Evolutionary conservation across 2,888 invertebrate genomes (phyloP).

Genomic region (Drosophila paramelanica): DNA sequence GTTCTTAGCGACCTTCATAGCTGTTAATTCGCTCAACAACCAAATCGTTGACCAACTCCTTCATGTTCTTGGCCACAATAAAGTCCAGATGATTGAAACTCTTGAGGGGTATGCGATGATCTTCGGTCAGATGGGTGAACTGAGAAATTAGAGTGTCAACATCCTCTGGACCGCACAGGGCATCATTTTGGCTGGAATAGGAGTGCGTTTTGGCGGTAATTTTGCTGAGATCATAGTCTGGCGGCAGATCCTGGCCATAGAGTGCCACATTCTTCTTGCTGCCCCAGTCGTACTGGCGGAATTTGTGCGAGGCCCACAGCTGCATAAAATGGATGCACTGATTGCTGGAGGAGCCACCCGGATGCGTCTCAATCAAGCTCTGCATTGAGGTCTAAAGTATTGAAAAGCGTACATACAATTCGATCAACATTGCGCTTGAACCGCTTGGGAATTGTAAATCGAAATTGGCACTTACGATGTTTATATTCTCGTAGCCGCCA

Average conservation of each 20-base stretch:
- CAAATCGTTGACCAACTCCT: conserved; percentile 72
- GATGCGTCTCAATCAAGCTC: conserved; percentile 77
- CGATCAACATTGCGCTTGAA: neutral
- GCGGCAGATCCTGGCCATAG: conserved; percentile 73
- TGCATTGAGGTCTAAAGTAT: conserved; percentile 64
- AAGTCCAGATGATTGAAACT: conserved; percentile 83
- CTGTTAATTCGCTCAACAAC: conserved; percentile 62
- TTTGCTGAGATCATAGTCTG: conserved; percentile 75
- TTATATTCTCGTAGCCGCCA: conserved; percentile 74
- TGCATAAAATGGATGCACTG: conserved; percentile 82
- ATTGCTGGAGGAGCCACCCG: conserved; percentile 79
- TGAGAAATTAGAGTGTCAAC: conserved; percentile 70
- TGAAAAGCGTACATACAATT: neutral
- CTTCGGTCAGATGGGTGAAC: conserved; percentile 60
- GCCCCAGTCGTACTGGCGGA: conserved; percentile 82
- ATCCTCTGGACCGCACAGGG: conserved; percentile 74
- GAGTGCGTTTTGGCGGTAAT: conserved; percentile 74
- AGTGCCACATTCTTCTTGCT: conserved; percentile 61
- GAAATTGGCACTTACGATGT: conserved; percentile 53
- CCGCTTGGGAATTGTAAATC: neutral
- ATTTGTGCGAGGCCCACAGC: conserved; percentile 61
- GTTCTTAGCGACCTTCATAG: conserved; percentile 44
- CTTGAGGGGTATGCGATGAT: conserved; percentile 74
- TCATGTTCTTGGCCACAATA: conserved; percentile 76
- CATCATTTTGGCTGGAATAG: conserved; percentile 80